Percentiles rank a stretch among this genome's conserved stretches.
phyloP scores from a whole-genome alignment of 1,140 invertebrate species.

The Temnothorax longispinosus region DNA sequence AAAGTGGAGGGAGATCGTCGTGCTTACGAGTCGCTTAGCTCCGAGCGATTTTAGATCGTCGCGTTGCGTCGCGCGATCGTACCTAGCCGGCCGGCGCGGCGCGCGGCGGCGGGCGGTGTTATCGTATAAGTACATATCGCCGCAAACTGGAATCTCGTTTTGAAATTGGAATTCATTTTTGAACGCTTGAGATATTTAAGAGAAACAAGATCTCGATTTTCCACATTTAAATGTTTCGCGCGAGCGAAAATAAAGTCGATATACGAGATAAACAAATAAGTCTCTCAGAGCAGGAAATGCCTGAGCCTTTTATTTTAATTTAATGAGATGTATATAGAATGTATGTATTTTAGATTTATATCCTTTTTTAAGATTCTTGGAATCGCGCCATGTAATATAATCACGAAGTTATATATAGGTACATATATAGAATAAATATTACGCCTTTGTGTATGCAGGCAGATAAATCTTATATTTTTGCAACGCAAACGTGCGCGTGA shows the following conservation, averaged over 20 bases:
- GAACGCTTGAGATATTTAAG: neutral
- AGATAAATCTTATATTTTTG: neutral
- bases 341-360: neutral
- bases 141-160: neutral
- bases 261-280: neutral
- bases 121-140: neutral
- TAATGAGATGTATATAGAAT: neutral
- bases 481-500: neutral
- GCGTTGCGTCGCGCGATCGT: conserved; percentile 19
- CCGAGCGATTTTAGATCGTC: conserved; percentile 33
- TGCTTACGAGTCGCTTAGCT: neutral
- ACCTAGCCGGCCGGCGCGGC: neutral
- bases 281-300: neutral
- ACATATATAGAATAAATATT: neutral
- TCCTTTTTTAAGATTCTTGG: neutral
- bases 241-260: neutral
- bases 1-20: conserved; percentile 69
- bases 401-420: neutral
- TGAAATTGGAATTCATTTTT: conserved; percentile 4
- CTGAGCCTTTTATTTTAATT: neutral
- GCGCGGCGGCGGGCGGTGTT: neutral
- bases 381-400: neutral
- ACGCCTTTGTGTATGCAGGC: neutral
- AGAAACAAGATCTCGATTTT: conserved; percentile 2
- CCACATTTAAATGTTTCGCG: neutral